phyloP scores from a whole-genome alignment of 2,113 vertebrate species.

The Psilopsiagon aymara region DNA sequence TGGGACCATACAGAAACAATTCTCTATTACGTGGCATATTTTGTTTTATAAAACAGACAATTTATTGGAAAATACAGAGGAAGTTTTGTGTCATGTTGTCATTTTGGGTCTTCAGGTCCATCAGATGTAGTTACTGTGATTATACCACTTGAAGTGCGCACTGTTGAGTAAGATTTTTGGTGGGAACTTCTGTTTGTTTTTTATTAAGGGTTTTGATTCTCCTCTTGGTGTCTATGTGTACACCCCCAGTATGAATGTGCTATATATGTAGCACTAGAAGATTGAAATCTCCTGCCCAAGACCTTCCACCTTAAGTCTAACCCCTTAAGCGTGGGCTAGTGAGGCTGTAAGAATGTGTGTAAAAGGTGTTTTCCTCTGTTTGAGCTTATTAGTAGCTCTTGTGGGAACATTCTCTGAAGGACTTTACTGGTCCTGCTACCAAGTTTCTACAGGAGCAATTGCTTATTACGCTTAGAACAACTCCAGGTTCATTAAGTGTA shows the following conservation, averaged over 20 bases:
- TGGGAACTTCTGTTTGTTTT: not conserved
- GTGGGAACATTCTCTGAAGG: not conserved
- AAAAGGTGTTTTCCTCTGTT: not conserved
- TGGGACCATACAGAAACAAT: not conserved
- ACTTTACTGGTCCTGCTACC: not conserved
- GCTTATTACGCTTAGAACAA: not conserved
- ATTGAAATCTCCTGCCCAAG: not conserved
- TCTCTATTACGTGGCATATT: not conserved
- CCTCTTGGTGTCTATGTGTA: not conserved
- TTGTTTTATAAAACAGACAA: not conserved
- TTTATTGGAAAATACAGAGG: not conserved
- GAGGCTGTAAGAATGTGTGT: not conserved
- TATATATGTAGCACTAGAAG: not conserved
- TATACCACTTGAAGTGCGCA: not conserved
- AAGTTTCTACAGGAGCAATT: not conserved
- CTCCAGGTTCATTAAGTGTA: not conserved
- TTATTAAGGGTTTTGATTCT: not conserved
- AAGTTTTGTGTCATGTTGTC: not conserved
- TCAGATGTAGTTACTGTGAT: not conserved
- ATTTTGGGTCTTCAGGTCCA: not conserved
- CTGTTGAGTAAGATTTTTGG: not conserved
- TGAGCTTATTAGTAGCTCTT: not conserved
- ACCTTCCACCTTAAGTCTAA: not conserved
- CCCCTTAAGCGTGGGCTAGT: not conserved
- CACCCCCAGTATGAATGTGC: not conserved